A percentile compares a stretch with the other conserved stretches of the same genome.
Conservation (phyloP, 92 coral and sea anemone species). For the Porites evermanni region DNA sequence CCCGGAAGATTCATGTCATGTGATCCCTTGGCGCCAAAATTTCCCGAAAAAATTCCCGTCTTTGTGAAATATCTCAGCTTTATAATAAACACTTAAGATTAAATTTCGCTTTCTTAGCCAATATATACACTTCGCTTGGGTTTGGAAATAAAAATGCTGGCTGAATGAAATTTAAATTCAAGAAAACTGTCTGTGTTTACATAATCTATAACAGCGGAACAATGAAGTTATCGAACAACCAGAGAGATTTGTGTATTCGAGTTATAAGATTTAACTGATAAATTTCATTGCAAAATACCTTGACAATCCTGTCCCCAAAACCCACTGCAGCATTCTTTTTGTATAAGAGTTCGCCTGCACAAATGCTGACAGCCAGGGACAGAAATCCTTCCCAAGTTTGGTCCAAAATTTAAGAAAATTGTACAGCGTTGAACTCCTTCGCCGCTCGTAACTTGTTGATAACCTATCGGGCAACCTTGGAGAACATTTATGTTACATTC, state of each 20-base stretch:
- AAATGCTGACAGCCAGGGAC: slow-evolving; percentile 79
- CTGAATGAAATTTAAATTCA: not conserved
- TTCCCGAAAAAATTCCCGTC: not conserved
- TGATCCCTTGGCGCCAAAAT: slow-evolving; percentile 5
- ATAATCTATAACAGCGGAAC: not conserved
- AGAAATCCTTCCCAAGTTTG: slow-evolving; percentile 39
- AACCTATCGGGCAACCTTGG: slow-evolving; percentile 61
- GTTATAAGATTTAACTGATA: not conserved
- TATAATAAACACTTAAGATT: no score
- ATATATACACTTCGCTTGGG: slow-evolving; percentile 4
- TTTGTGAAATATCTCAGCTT: not conserved
- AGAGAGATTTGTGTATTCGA: not conserved
- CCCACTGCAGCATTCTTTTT: slow-evolving; percentile 68
- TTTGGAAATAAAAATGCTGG: not conserved
- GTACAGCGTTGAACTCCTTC: slow-evolving; percentile 57
- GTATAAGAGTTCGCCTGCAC: slow-evolving; percentile 46
- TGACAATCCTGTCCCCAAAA: slow-evolving; percentile 89
- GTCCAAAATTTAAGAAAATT: slow-evolving; percentile 49
- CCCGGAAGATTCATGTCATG: not conserved
- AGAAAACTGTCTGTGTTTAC: slow-evolving; percentile 9
- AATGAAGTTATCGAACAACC: not conserved
- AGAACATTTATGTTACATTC: slow-evolving; percentile 75
- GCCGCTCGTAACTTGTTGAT: slow-evolving; percentile 51
- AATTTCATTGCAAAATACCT: slow-evolving; percentile 55
- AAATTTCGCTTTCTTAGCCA: not conserved